phyloP scores from a whole-genome alignment of 2,888 invertebrate species.

The Entomobrya multifasciata region DNA sequence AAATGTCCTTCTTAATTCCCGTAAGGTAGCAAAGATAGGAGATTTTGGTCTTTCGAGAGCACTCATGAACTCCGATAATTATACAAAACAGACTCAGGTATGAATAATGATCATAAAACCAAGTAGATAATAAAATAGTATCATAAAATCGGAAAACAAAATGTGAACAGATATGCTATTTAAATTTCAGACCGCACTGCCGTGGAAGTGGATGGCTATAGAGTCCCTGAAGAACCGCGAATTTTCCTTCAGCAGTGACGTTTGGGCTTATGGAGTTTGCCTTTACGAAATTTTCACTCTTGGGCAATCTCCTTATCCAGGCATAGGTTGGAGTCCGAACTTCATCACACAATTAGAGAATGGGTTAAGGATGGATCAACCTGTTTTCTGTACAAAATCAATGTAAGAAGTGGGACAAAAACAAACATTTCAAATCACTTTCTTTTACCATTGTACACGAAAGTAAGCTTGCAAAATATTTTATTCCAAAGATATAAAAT shows the following conservation, averaged over 20 bases:
- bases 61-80: slow-evolving; percentile 69
- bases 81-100: slow-evolving; percentile 72
- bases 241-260: slow-evolving; percentile 43
- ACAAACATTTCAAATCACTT: no score
- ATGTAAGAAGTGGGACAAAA: slow-evolving; percentile 49
- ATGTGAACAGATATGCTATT: background rate
- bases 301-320: slow-evolving; percentile 67
- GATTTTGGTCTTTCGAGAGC: slow-evolving; percentile 73
- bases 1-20: slow-evolving; percentile 67
- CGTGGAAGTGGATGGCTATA: slow-evolving; percentile 75
- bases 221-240: slow-evolving; percentile 57
- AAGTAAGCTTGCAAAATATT: no score
- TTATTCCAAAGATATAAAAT: slow-evolving; percentile 67
- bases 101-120: background rate
- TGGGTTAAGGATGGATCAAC: slow-evolving; percentile 68
- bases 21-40: slow-evolving; percentile 70
- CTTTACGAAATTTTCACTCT: slow-evolving; percentile 63
- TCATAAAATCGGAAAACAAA: background rate
- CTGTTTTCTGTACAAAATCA: slow-evolving; percentile 53
- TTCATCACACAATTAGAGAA: slow-evolving; percentile 65
- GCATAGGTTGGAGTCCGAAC: slow-evolving; percentile 63
- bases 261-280: slow-evolving; percentile 65
- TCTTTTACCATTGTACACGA: no score
- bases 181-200: slow-evolving; percentile 59
- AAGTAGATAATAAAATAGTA: background rate